Evolutionary conservation across 2,797 vertebrate species (phyloP), one percentile per base, ranked within the genome.

Genomic region (Pipistrellus nathusii): DNA sequence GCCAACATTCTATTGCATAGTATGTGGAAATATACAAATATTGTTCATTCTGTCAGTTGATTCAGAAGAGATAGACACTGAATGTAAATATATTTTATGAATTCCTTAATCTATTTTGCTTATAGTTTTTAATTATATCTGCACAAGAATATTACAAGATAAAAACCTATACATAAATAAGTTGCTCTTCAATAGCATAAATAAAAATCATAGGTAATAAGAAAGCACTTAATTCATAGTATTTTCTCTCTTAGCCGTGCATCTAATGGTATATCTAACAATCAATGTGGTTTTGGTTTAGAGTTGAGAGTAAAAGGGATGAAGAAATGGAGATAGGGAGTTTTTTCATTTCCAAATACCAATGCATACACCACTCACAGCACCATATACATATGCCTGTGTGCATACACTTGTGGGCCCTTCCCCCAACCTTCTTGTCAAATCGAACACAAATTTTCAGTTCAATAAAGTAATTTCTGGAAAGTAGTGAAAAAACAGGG

Each of bases 391-490:
- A 44, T 2, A 30, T 0, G 18, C 44, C 38, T 17, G 1, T 13
- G 23, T 38, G 41, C 20, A 6, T 11, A 80, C 10, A 27, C 3
- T 8, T 0, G 5, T 11, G 69, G 53, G 30, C 27, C 38, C 80
- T 89, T 81, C 48, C 38, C 82, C 90, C 77, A 48, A 35, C 86
- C 64, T 14, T 72, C 23, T 69, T 75, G 20, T 35, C 38, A 93
- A 96, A 93, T 18, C 30, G 14, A 85, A 95, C 23, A n/a, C 17
- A 85, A 66, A 55, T 38, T 77, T 89, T 78, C 66, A 87, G 27
- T 75, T 48, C 89, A 93, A 69, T 17, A 73, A 68, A 78, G 75
- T 62, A 32, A 90, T 88, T 88, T 88, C 75, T 93, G 83, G 20
- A 84, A 94, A 82, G 12, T 68, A 84, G 68, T 14, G 57, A 35